Evolutionary conservation across 2,888 invertebrate species (phyloP), one percentile per base, ranked within the genome.

Genomic region (Thelaira solivaga): DNA sequence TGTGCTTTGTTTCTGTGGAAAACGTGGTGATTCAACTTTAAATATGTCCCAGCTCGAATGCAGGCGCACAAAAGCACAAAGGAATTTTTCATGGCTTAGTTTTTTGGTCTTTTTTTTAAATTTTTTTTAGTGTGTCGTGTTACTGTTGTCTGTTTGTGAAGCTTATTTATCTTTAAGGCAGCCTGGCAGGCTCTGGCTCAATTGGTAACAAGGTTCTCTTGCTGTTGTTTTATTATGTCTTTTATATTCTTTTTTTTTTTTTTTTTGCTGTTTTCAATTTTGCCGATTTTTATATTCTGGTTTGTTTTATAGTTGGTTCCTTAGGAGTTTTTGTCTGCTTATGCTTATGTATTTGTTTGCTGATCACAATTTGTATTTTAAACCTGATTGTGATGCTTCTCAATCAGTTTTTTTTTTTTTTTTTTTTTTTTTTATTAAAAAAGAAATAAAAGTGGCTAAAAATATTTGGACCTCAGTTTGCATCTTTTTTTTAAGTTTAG

Each of bases 71-170:
- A 36, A 49, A 61, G 47, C 61, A 72, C 71, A 73, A 77, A 78
- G 57, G 73, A 69, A 73, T 77, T 77, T 77, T 68, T 62, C 73
- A 77, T 73, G 77, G 68, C 61, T 62, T 59, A 22, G 45, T 65
- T 43, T 26, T 64, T 49, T 43, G 13, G 16, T 39, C 16, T 4
- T 31, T 31, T 2, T 31, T 31, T 55, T 6, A 2, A 6, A 4
- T 39, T 47, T 57, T 41, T 18, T 51, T 43, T 69, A 18, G 47
- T 41, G n/a, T 53, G 39, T 43, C 43, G 55, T 57, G 13, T 51
- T 43, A 29, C 31, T 22, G 5, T 11, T 45, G 34, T 55, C 64
- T 57, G 34, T 55, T 29, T n/a, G 36, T 8, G 24, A 36, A 39
- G 13, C 43, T 59, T 69, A 11, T 78, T 36, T 68, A 57, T 36